Base-by-base conservation (phyloP, 1,140 invertebrate genomes). In the Lanistes nyassanus region DNA sequence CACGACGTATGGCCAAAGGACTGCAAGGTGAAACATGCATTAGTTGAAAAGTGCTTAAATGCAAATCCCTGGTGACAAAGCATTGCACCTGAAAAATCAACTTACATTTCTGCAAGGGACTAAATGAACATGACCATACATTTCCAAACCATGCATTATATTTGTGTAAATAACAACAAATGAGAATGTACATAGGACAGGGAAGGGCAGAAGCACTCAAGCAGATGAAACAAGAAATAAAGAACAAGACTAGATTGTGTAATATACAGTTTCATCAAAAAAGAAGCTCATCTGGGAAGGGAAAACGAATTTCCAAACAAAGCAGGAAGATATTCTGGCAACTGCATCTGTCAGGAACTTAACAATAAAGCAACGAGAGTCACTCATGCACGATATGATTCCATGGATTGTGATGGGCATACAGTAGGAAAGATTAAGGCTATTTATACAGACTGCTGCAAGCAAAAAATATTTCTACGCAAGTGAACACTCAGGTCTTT, bases 371-470 rank as follows among this genome's bases (percentile, higher is more conserved):
- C 37, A 4, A 66, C 11, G 21, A 66, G 37, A 39, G 36, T 39
- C 1, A 37, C 2, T 31, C 21, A 31, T 13, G 31, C 37, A 39
- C 9, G 37, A 13, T n/a, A 4, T 51, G 42, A n/a, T n/a, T n/a
- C 42, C 16, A 68, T 3, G 53, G 26, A 29, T 13, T 51, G 26
- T 68, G 66, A 29, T 47, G 39, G 26, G 47, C 9, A 68, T 19
- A 42, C 42, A 2, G 26, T 51, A 9, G 42, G 21, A 47, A 51
- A 31, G 65, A 6, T 39, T 37, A 3, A 11, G 21, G 66, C 26
- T 39, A 36, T 68, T 42, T 51, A 29, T 39, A 51, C 66, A 68
- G 42, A 36, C 42, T 68, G 66, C 42, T 68, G 37, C 16, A 51
- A 53, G 23, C 26, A 29, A 51, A 68, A 51, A n/a, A 68, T 68